phyloP scores from a whole-genome alignment of 2,888 invertebrate species.

The Aethes cnicana region DNA sequence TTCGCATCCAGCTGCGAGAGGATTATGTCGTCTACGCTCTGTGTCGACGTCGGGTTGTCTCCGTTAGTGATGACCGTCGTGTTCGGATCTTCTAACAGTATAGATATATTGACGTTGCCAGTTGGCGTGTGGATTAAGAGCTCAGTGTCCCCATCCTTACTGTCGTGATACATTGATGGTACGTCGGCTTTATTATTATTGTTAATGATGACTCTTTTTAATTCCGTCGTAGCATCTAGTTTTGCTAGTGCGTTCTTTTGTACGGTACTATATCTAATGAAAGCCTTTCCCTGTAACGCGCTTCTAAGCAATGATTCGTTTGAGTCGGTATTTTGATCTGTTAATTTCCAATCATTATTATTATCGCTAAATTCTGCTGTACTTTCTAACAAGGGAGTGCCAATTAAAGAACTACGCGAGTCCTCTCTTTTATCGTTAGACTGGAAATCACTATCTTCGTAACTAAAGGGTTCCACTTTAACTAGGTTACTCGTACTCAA shows the following conservation, averaged over 20 bases:
- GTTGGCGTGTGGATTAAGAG: slow-evolving; percentile 68
- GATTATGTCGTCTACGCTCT: slow-evolving; percentile 86
- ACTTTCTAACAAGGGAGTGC: slow-evolving; percentile 80
- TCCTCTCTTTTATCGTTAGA: slow-evolving; percentile 72
- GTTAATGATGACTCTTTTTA: slow-evolving; percentile 69
- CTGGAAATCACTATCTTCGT: slow-evolving; percentile 68
- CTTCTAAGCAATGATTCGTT: slow-evolving; percentile 90
- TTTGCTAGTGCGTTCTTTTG: slow-evolving; percentile 78
- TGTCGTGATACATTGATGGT: slow-evolving; percentile 82
- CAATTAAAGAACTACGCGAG: slow-evolving; percentile 66
- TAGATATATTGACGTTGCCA: slow-evolving; percentile 73
- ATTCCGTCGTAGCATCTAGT: slow-evolving; percentile 63
- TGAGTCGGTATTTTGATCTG: slow-evolving; percentile 85
- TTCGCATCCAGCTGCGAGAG: slow-evolving; percentile 86
- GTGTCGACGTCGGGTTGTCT: slow-evolving; percentile 82
- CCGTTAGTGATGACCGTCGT: slow-evolving; percentile 68
- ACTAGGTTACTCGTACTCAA: slow-evolving; percentile 84
- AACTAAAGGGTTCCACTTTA: slow-evolving; percentile 70
- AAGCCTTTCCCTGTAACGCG: slow-evolving; percentile 91
- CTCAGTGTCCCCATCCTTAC: slow-evolving; percentile 62
- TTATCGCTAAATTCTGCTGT: slow-evolving; percentile 85
- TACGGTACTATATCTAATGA: slow-evolving; percentile 80
- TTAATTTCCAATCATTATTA: slow-evolving; percentile 92
- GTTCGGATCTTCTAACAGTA: slow-evolving; percentile 73
- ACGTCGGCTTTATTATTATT: slow-evolving; percentile 76